A percentile compares a stretch with the other conserved stretches of the same genome.
Evolutionary conservation across 2,797 vertebrate species (phyloP).

Genomic region (Chaenodraco wilsoni): DNA sequence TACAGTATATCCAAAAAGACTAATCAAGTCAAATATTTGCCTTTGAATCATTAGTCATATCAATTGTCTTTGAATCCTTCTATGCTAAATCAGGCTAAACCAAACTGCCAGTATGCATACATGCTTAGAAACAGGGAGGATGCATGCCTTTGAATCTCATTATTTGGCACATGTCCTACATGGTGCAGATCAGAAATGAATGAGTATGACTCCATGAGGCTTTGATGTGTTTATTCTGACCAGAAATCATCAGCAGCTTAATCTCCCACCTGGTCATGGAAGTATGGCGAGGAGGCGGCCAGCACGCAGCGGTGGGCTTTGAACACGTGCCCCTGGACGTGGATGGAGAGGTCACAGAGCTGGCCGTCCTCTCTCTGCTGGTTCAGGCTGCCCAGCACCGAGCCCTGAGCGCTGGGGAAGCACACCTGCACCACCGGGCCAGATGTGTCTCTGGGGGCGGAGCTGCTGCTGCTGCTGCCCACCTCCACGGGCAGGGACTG

Average conservation of each 20-base stretch:
- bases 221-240: neutral
- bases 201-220: neutral
- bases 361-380: constrained; percentile 90
- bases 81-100: neutral
- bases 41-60: neutral
- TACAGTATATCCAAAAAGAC: no score
- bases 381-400: constrained; percentile 91
- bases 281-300: constrained; percentile 94
- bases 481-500: constrained; percentile 77
- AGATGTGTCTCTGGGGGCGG: constrained; percentile 48
- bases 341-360: constrained; percentile 94
- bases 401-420: constrained; percentile 88
- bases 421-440: constrained; percentile 87
- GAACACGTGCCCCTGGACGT: constrained; percentile 92
- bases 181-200: neutral
- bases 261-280: constrained; percentile 90
- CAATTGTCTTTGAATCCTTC: neutral
- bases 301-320: constrained; percentile 93
- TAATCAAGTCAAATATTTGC: neutral
- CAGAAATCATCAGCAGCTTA: neutral
- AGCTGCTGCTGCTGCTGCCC: constrained; percentile 74
- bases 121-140: neutral
- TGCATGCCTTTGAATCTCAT: neutral
- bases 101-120: no score
- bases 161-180: neutral